Evolutionary conservation across 2,888 invertebrate genomes (phyloP).

Genomic region (Urechis unicinctus): DNA sequence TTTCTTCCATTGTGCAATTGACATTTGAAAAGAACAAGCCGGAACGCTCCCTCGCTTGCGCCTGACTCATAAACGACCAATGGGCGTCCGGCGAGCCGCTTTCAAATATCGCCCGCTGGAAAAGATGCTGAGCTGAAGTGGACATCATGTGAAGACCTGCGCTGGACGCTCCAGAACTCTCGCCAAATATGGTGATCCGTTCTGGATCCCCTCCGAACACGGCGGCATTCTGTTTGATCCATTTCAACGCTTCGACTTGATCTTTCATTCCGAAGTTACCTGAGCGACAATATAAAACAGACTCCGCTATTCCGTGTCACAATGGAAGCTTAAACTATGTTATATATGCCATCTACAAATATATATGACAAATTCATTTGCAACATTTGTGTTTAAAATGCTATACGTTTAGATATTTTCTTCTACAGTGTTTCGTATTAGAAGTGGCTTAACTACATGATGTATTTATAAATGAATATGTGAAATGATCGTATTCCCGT

Average conservation of each 20-base stretch:
- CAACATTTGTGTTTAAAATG: too few relatives aligned
- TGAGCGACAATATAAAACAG: conserved; percentile 36
- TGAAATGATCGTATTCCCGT: too few relatives aligned
- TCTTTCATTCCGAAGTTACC: conserved; percentile 90
- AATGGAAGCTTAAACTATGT: too few relatives aligned
- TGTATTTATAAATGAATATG: too few relatives aligned
- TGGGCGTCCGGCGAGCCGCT: conserved; percentile 84
- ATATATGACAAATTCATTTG: too few relatives aligned
- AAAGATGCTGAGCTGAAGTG: conserved; percentile 75
- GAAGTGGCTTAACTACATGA: too few relatives aligned
- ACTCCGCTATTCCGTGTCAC: too few relatives aligned
- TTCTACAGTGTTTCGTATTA: too few relatives aligned
- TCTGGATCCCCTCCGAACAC: conserved; percentile 66
- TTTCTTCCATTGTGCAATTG: conserved; percentile 16
- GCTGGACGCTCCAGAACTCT: conserved; percentile 75
- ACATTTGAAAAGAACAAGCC: conserved; percentile 14
- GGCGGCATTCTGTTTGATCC: conserved; percentile 32
- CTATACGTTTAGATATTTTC: too few relatives aligned
- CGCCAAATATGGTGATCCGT: conserved; percentile 83
- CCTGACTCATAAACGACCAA: conserved; percentile 73
- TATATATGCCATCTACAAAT: too few relatives aligned
- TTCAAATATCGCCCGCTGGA: conserved; percentile 76
- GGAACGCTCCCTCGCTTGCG: conserved; percentile 14
- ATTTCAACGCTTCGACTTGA: conserved; percentile 74
- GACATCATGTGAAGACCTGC: conserved; percentile 70